Conservation (phyloP, 2,888 invertebrate species). For the Muschampia plurimacula region DNA sequence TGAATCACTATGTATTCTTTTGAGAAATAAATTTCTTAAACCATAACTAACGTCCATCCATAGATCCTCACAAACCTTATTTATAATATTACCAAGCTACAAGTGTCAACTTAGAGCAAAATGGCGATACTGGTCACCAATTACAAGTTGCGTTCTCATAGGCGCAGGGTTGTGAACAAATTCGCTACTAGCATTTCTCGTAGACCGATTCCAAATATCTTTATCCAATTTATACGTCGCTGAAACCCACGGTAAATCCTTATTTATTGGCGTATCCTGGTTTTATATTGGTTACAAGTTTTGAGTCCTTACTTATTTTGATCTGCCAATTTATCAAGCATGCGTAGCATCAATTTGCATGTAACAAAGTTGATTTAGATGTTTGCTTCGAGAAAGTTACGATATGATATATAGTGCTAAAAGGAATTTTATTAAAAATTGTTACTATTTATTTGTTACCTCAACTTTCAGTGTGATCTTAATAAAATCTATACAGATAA, state of each 20-base stretch:
- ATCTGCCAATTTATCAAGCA: slow-evolving; percentile 24
- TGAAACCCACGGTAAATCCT: slow-evolving; percentile 58
- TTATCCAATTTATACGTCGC: slow-evolving; percentile 67
- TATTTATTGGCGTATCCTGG: slow-evolving; percentile 55
- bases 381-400: slow-evolving; percentile 16
- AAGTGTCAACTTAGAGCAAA: neutral
- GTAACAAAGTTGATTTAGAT: slow-evolving; percentile 7
- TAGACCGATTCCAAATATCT: slow-evolving; percentile 66
- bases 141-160: neutral
- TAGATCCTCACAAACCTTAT: too few species aligned
- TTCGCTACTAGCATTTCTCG: slow-evolving; percentile 46
- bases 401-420: neutral
- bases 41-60: too few species aligned
- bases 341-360: slow-evolving; percentile 15
- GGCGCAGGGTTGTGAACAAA: neutral
- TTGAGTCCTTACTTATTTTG: slow-evolving; percentile 32
- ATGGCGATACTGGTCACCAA: neutral
- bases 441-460: too few species aligned
- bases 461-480: too few species aligned
- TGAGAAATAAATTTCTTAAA: too few species aligned
- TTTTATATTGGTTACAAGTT: slow-evolving; percentile 39
- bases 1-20: too few species aligned
- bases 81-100: too few species aligned
- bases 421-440: neutral
- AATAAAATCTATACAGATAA: too few species aligned